Base-by-base conservation (phyloP, 2,888 invertebrate species). In the Trachelus tabidus region DNA sequence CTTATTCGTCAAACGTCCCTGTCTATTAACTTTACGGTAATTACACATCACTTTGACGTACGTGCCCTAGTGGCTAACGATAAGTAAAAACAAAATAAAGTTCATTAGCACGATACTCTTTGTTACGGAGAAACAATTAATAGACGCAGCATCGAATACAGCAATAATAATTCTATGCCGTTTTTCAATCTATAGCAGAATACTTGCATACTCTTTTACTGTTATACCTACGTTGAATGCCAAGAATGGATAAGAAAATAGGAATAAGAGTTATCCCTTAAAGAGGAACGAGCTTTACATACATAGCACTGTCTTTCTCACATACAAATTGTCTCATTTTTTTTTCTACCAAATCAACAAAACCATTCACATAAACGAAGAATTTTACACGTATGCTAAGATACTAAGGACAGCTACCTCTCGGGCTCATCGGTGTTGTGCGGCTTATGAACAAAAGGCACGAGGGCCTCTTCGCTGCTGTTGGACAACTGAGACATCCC, bases 401-500 rank as follows among this genome's bases (percentile, higher is more conserved):
- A 56, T 2, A 56, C 23, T 23, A 23, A 23, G 23, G 56, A 56
- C 71, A 71, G 11, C 79, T 80, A 91, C 91, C 89, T 87, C 84
- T 90, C 87, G 73, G 85, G 83, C 73, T 86, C 88, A 79, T 88
- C 87, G 71, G 86, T 82, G 84, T 87, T 89, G 82, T 86, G 88
- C 79, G 89, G 86, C 79, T 89, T 89, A 81, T 91, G 87, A 76
- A 90, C 87, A 80, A 90, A 88, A 68, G 90, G 89, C 84, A 90
- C 91, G 75, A 91, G 85, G 31, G 89, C 85, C 83, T 91, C 91
- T 80, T 91, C 91, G 84, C 91, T 91, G 84, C 91, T 91, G 82
- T 90, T 91, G 35, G 91, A 91, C 79, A 91, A 82, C 81, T 91
- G 91, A 76, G 91, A 91, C 91, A 91, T 91, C 76, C 91, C 90